Evolutionary conservation across 2,888 invertebrate species (phyloP), one percentile per base, ranked within the genome.

Genomic region (Melanotus villosus): DNA sequence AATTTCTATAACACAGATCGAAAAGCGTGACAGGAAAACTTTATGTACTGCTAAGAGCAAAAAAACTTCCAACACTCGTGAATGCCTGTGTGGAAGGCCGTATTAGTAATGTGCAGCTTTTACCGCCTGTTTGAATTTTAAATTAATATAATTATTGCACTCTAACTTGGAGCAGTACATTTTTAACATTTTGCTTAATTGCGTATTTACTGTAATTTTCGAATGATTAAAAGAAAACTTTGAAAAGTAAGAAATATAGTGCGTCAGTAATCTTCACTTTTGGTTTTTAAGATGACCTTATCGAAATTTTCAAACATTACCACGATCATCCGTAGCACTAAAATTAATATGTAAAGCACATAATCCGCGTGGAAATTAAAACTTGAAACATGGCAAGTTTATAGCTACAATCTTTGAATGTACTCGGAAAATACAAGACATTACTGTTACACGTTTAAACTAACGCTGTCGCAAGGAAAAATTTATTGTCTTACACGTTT

Each of bases 401-500:
- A 41, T 14, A 16, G 16, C 41, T 14, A 14, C 14, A 18, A 14
- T 16, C n/a, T 3, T 19, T 21, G 23, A 18, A 47, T 21, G 21
- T 47, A 23, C 47, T 47, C 18, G 19, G 43, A 43, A 19, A 43
- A 43, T 14, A 43, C 43, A 19, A 9, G 43, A 18, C 16, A 43
- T 43, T 18, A 6, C 47, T 12, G 47, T 47, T 21, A 23, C 12
- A 16, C 41, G 41, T 14, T 16, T 16, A 41, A 14, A 16, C 23
- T 47, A 45, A 23, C 47, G 32, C 59, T 47, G 59, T 59, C 59
- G 59, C 30, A 38, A 38, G 30, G 23, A 43, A 59, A 59, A 59
- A 50, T 66, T 66, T 66, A 66, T 66, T 66, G 45, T 32, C 43
- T 14, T 16, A 56, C 23, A 18, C 58, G 58, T 41, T 14, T 59